Base-by-base conservation (phyloP, 2,113 vertebrate species). In the Onychostruthus taczanowskii region DNA sequence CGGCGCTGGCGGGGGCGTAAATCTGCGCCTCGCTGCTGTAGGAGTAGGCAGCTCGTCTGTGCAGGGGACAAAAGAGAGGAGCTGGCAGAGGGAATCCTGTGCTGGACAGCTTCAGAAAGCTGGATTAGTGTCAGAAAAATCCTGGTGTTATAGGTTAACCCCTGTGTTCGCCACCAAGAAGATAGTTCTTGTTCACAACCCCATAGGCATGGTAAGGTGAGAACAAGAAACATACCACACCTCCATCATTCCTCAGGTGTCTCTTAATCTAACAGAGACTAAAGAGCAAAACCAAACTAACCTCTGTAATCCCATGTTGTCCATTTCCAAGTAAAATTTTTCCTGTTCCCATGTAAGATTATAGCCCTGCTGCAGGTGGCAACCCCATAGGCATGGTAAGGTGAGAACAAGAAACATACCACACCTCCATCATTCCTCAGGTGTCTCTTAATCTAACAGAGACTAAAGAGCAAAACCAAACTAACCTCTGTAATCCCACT, bases 21-120 rank as follows among this genome's bases (percentile, higher is more conserved):
- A 99, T 97, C 98, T 99, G 99, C 61, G 98, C 98, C 58, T 99
- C 99, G 0, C 98, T 98, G 98, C 98, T 99, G 97, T 99, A 99
- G 55, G 99, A 97, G 84, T 99, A 99, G 93, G 99, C 98, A 0
- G 99, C 94, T 64, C 99, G 99, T 91, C 99, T 99, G 97, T 55
- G 27, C 52, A 50, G 30, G 66, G 91, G 77, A 95, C 58, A 50
- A 75, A 39, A 39, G 49, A 44, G 43, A 53, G 20, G 1, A 39
- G 66, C 49, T 80, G 8, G 5, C 5, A 23, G 7, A 47, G 6
- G 16, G 31, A 5, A 35, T 6, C 10, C 27, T 19, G 1, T 0
- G 6, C 8, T 13, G 3, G 15, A 11, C 0, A 3, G 61, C 5
- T 62, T 15, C 41, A 16, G 4, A 2, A 5, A 43, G 14, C 15